A percentile compares a stretch with the other conserved stretches of the same genome.
Evolutionary conservation across 1,140 invertebrate genomes (phyloP).

Genomic region (Tachypleus tridentatus): DNA sequence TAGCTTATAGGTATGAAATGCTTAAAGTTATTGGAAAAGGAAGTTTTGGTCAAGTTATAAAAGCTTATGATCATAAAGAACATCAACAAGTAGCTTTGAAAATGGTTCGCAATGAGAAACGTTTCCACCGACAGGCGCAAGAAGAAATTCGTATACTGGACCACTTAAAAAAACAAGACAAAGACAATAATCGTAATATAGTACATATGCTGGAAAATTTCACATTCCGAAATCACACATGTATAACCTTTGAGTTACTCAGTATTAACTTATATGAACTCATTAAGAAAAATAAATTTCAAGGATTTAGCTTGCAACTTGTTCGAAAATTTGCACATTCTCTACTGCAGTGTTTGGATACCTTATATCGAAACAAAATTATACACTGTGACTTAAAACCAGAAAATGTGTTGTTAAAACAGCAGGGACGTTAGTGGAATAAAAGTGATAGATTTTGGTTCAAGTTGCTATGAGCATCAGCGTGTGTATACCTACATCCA

Average conservation of each 20-base stretch:
- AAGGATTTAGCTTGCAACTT: slow-evolving; percentile 88
- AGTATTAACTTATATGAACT: slow-evolving; percentile 98
- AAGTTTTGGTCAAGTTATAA: slow-evolving; percentile 96
- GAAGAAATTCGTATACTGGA: slow-evolving; percentile 96
- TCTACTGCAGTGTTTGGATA: slow-evolving; percentile 89
- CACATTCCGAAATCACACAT: slow-evolving; percentile 96
- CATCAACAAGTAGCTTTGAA: slow-evolving; percentile 88
- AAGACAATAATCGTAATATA: slow-evolving; percentile 98
- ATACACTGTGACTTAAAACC: slow-evolving; percentile 90
- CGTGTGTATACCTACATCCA: slow-evolving; percentile 98
- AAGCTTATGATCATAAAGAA: slow-evolving; percentile 92
- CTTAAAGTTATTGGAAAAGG: slow-evolving; percentile 95
- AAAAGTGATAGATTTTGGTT: slow-evolving; percentile 99
- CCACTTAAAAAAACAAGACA: slow-evolving; percentile 89
- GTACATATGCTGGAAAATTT: slow-evolving; percentile 99
- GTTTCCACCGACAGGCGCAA: slow-evolving; percentile 95
- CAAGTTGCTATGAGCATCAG: slow-evolving; percentile 96
- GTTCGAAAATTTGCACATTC: slow-evolving; percentile 98
- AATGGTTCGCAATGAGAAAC: slow-evolving; percentile 95
- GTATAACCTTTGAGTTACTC: slow-evolving; percentile 97
- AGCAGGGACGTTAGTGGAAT: slow-evolving; percentile 59
- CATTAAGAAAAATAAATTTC: slow-evolving; percentile 99
- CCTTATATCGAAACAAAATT: slow-evolving; percentile 88
- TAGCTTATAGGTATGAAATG: slow-evolving; percentile 95
- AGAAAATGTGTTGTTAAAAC: too few relatives aligned